Evolutionary conservation across 2,113 vertebrate genomes (phyloP), one percentile per base, ranked within the genome.

Genomic region (Zapornia atra): DNA sequence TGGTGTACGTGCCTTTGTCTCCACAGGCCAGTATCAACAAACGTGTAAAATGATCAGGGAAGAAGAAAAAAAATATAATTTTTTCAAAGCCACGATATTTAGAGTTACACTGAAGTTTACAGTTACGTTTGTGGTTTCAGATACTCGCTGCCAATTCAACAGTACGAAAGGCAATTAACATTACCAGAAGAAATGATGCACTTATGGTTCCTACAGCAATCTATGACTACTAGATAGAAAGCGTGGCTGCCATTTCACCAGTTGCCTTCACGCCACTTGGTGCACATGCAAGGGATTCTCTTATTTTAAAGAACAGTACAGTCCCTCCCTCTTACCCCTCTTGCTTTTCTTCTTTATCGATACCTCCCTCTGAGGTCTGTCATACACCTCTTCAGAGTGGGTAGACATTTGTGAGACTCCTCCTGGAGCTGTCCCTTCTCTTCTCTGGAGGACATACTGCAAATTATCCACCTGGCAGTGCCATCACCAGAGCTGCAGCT

Each of bases 131-230:
- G 63, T 48, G 26, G 8, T 51, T 91, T 70, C 68, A 90, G 71
- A 80, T 46, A 26, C 29, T 86, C 20, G 33, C 36, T 76, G 31
- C 53, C 48, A 77, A 83, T 59, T 54, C 22, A 85, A 77, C 20
- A 11, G 25, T 17, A 60, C 7, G 28, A 76, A 69, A 54, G 50
- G 28, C 54, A 80, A 71, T 78, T 70, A n/a, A 40, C 85, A 78
- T 72, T 36, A 81, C 82, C 20, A 68, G 10, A 46, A 60, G 53
- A 48, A 12, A 57, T 29, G 6, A 56, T 44, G 66, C 18, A 10
- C 10, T 79, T 64, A 33, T 0, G 29, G 86, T 82, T 93, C 87
- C 87, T 87, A 91, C 69, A 59, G 90, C 40, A 73, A 87, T 90
- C 82, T 56, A 25, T 21, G 40, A 48, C 60, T 85, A 40, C 46